Evolutionary conservation across 2,113 vertebrate genomes (phyloP), one percentile per base, ranked within the genome.

Genomic region (Malurus alboscapulatus): DNA sequence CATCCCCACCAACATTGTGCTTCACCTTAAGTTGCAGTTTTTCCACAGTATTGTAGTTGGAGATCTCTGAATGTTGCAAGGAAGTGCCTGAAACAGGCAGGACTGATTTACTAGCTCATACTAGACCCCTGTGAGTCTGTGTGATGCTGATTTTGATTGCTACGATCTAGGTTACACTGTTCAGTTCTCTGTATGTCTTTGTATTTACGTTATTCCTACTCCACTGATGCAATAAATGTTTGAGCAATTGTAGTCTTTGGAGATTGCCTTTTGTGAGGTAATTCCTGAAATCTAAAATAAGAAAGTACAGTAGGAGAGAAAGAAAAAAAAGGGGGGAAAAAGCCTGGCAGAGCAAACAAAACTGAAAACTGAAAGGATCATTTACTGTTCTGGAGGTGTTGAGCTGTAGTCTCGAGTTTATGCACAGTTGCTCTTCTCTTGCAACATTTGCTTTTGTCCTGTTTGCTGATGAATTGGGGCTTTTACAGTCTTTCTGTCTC

Each of bases 261-360:
- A 95, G 84, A 94, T 16, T 54, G 7, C 45, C 84, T 95, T 88
- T 95, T 88, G 71, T 94, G 72, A 95, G 77, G 83, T 81, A 62
- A 93, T 94, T 95, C 76, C 72, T 89, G 87, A 95, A 94, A 92
- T 85, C 94, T 96, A 96, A 97, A 97, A 96, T 96, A 96, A 96
- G 85, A 84, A 74, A 42, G 72, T 92, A 92, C 72, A 84, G 80
- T 59, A 38, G 45, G 1, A 20, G 29, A 2, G 3, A 36, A 54
- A 36, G 11, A 5, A 10, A 2, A 2, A 38, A 38, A 38, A 11
- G 10, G 38, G 38, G 2, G 30, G 36, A 20, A 7, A 32, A 4
- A 40, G 4, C 15, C 34, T 53, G 47, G 7, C 25, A 58, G 20
- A 74, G 13, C n/a, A 77, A 29, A 38, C 55, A 76, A 69, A 88